These are phyloP conservation scores for Oncorhynchus kisutch DNA, from an alignment of 2,113 vertebrate genomes.

Conservation along the genomic window DNA sequence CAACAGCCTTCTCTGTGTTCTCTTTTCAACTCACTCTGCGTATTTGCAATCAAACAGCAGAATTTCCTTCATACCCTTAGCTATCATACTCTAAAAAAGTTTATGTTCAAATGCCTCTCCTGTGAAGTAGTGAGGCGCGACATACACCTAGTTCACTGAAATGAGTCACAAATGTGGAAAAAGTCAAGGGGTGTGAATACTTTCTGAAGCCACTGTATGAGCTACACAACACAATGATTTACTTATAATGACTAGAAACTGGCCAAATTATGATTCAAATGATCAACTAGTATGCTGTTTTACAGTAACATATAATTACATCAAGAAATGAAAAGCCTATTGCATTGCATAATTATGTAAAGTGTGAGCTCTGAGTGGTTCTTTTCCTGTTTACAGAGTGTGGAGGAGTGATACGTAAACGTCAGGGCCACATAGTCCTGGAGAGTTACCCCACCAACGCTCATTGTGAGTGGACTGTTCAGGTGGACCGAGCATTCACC, in stretches of 20 bases:
- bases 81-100: too few species aligned
- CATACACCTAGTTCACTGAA: too few species aligned
- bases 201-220: not conserved
- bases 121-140: too few species aligned
- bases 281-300: not conserved
- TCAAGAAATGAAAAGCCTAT: not conserved
- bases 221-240: not conserved
- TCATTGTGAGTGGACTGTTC: slow-evolving; percentile 92
- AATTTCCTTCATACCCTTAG: too few species aligned
- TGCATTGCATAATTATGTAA: not conserved
- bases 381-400: slow-evolving; percentile 76
- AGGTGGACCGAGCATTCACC: slow-evolving; percentile 83
- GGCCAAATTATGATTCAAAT: too few species aligned
- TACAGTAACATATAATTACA: not conserved
- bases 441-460: slow-evolving; percentile 96
- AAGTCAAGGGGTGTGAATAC: too few species aligned
- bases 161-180: too few species aligned
- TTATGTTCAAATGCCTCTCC: too few species aligned
- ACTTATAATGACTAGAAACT: too few species aligned
- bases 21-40: too few species aligned
- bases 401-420: slow-evolving; percentile 83
- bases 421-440: slow-evolving; percentile 88
- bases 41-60: too few species aligned
- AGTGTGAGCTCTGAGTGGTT: slow-evolving; percentile 2
- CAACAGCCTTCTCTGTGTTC: too few species aligned